phyloP scores from a whole-genome alignment of 2,888 invertebrate species.

The Mesorhabditis spiculigera region DNA sequence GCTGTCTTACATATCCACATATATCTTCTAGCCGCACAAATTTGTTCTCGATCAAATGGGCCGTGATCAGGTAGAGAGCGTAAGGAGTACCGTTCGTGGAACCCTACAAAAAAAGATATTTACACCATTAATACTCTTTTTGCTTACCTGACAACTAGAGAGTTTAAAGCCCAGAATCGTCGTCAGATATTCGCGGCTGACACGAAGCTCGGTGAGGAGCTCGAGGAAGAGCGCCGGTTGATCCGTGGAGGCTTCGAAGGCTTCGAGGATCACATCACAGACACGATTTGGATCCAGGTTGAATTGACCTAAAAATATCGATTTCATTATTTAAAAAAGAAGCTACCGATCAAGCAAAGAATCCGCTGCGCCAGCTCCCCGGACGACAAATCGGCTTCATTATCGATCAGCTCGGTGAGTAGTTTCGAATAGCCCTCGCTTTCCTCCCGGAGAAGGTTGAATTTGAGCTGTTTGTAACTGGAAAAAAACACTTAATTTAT shows the following conservation, averaged over 20 bases:
- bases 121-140: neutral
- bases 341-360: conserved; percentile 40
- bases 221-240: conserved; percentile 71
- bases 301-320: conserved; percentile 77
- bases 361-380: conserved; percentile 26
- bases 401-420: conserved; percentile 44
- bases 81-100: conserved; percentile 14
- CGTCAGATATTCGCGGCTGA: conserved; percentile 73
- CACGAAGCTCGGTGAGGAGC: conserved; percentile 81
- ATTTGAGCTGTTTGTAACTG: conserved; percentile 98
- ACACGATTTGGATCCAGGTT: conserved; percentile 87
- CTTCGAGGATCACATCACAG: conserved; percentile 88
- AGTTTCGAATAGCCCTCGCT: conserved; percentile 95
- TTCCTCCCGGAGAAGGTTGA: conserved; percentile 95
- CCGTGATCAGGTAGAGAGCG: conserved; percentile 82
- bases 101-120: conserved; percentile 11
- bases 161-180: conserved; percentile 83
- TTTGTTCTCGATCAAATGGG: conserved; percentile 80
- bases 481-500: neutral
- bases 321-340: neutral
- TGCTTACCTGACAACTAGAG: conserved; percentile 64
- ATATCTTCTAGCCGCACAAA: conserved; percentile 82
- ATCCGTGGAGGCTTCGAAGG: conserved; percentile 75
- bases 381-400: conserved; percentile 12
- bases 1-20: conserved; percentile 77